Base-by-base conservation (phyloP, 2,888 invertebrate species). In the Tetragonula carbonaria region DNA sequence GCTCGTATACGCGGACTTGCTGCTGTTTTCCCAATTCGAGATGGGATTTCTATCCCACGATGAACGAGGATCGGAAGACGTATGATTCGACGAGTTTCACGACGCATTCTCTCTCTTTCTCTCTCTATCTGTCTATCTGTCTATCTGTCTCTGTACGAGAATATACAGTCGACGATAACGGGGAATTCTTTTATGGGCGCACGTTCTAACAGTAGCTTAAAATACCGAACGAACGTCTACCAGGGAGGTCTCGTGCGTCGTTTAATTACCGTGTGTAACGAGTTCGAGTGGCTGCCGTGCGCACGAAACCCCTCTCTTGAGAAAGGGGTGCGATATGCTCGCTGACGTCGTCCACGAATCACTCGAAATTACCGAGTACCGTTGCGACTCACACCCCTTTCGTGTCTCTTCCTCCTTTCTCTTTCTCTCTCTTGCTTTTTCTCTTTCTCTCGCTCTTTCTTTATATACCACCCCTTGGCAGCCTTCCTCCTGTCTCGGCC, bases 181-280 rank as follows among this genome's bases (percentile, higher is more conserved):
- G 88, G 45, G 55, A 68, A 23, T 53, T 50, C 59, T 16, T 59
- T 14, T 33, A 18, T 8, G 33, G n/a, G 11, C 45, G 45, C 18
- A 2, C 18, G 91, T 90, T 91, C 90, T 91, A 92, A 91, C 89
- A 90, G 87, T 91, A 88, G 89, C 88, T 88, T 87, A 90, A 91
- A 87, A 86, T 85, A 84, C 76, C 86, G 70, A 57, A 80, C 87
- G 71, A 55, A 38, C 82, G 78, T 74, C 82, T 80, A 62, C 81
- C 73, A 78, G 87, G 88, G 87, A 91, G 91, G 92, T 93, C 92
- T 93, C 94, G 94, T 94, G 94, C 93, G 93, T 94, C 93, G 93
- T 94, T 94, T 94, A 94, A 94, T 94, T 94, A 94, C 92, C 92
- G 93, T 92, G 91, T 92, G 93, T 94, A 94, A 94, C 94, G 93